phyloP scores from a whole-genome alignment of 2,797 vertebrate genomes.

The Halcyon badia region DNA sequence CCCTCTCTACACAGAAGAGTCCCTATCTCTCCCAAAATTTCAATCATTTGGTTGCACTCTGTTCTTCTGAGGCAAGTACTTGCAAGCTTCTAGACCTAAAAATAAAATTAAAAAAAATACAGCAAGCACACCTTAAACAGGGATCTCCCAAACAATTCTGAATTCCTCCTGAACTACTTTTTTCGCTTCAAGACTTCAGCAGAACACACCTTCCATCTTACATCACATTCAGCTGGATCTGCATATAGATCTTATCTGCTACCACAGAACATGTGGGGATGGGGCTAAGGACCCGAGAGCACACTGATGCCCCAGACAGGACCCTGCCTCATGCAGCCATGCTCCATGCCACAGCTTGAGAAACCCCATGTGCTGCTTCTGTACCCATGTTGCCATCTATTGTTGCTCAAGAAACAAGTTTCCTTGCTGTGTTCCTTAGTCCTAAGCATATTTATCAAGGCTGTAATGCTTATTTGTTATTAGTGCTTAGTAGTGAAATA shows the following conservation, averaged over 20 bases:
- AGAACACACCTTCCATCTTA: neutral
- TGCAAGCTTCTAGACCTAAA: neutral
- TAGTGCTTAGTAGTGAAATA: neutral
- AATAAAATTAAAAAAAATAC: too few relatives aligned
- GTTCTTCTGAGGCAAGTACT: neutral
- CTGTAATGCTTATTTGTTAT: neutral
- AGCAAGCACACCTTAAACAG: neutral
- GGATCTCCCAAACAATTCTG: neutral
- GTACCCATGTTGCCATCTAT: neutral
- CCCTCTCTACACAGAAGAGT: rapidly evolving
- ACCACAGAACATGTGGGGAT: neutral
- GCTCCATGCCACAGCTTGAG: neutral
- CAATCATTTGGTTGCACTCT: neutral
- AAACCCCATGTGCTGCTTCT: neutral
- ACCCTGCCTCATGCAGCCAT: neutral
- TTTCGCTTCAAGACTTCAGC: neutral
- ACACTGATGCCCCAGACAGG: neutral
- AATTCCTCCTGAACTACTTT: neutral
- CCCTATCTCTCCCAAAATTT: neutral
- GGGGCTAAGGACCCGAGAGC: neutral
- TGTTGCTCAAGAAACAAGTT: neutral
- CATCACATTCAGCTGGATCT: neutral
- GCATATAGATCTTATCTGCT: neutral
- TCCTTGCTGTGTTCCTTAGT: neutral
- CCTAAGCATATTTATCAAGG: neutral